phyloP scores from a whole-genome alignment of 2,797 vertebrate genomes.

The Epinephelus awoara region DNA sequence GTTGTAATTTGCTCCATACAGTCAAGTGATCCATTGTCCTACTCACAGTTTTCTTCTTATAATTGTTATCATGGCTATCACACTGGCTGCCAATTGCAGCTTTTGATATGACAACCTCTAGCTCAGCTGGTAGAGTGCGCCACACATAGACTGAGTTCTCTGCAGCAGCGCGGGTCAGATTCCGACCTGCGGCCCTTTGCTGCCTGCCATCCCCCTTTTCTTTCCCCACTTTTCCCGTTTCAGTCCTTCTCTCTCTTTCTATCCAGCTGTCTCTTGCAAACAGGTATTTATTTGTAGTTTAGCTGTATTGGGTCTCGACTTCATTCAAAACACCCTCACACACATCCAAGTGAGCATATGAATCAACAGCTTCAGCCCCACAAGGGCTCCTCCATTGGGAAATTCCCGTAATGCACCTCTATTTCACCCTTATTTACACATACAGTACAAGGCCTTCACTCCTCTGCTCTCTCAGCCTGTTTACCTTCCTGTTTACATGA shows the following conservation, averaged over 20 bases:
- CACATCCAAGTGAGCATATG: slow-evolving; percentile 4
- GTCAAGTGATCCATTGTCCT: too few species aligned
- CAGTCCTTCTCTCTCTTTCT: not conserved
- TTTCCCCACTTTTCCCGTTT: not conserved
- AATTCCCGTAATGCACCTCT: slow-evolving; percentile 23
- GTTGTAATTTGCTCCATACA: too few species aligned
- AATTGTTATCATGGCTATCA: too few species aligned
- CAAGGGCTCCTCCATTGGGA: slow-evolving; percentile 22
- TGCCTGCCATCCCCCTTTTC: too few species aligned
- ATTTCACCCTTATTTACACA: slow-evolving; percentile 25
- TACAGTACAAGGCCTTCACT: not conserved
- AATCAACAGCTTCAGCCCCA: slow-evolving; percentile 32
- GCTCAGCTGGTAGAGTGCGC: too few species aligned
- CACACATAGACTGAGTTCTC: too few species aligned
- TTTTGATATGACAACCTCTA: too few species aligned
- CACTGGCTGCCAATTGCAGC: too few species aligned
- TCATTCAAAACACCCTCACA: slow-evolving; percentile 20
- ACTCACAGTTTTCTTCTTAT: too few species aligned
- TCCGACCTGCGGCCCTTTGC: too few species aligned
- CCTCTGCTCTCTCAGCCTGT: not conserved
- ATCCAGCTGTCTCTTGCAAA: not conserved
- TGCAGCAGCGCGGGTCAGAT: too few species aligned
- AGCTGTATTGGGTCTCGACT: slow-evolving; percentile 3
- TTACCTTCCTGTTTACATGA: slow-evolving; percentile 18
- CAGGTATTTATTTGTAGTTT: slow-evolving; percentile 36